Conservation (phyloP, 2,113 vertebrate species). For the Tilapia sparmanii region DNA sequence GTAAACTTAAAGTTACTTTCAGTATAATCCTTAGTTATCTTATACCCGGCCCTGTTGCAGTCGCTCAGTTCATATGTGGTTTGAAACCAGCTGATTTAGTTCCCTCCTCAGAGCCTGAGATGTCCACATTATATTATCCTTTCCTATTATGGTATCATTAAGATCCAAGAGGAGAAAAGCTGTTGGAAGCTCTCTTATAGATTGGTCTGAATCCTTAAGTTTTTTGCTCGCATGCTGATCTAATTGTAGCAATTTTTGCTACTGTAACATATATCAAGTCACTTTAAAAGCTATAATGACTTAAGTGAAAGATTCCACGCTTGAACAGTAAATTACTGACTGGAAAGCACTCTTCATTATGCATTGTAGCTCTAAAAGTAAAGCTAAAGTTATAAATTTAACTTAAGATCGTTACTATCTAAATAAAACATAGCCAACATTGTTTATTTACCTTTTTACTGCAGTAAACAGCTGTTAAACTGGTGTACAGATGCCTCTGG, state of each 20-base stretch:
- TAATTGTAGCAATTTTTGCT: background rate
- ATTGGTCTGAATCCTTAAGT: background rate
- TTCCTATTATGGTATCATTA: background rate
- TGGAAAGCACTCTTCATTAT: background rate
- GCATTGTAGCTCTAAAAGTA: background rate
- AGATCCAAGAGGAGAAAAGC: background rate
- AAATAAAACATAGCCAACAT: background rate
- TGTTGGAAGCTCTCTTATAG: background rate
- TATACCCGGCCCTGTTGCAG: accelerated
- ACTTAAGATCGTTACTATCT: background rate
- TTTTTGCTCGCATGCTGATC: background rate
- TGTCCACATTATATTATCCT: background rate
- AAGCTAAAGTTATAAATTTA: background rate
- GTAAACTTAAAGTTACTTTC: background rate
- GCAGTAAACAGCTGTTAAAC: background rate
- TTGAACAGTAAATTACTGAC: background rate
- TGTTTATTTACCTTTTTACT: background rate
- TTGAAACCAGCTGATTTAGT: background rate
- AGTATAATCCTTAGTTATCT: background rate
- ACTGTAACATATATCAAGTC: background rate
- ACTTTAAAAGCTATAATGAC: background rate
- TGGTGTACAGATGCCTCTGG: background rate
- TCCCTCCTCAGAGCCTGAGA: background rate
- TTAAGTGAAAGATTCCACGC: background rate
- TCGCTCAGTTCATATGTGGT: background rate